Evolutionary conservation across 2,888 invertebrate genomes (phyloP).

Genomic region (Scaptomyza polygonia): DNA sequence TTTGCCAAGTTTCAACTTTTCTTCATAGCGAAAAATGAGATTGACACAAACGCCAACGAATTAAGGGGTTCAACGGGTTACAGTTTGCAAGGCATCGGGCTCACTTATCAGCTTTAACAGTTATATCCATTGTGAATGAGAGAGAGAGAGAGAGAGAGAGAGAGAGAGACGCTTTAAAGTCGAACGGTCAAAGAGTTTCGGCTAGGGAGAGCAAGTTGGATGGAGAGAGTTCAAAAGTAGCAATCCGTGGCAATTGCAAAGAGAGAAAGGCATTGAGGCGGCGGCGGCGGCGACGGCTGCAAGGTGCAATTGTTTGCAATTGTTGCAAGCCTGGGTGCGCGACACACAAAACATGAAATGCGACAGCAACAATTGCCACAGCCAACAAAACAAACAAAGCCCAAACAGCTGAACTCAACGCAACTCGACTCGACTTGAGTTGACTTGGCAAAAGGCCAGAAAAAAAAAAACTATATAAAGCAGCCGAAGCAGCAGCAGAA

Average conservation of each 20-base stretch:
- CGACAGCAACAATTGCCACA: constrained; percentile 11
- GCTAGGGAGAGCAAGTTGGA: too few species aligned
- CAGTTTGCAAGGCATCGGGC: too few species aligned
- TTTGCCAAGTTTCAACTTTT: too few species aligned
- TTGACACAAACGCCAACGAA: neutral
- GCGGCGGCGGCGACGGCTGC: too few species aligned
- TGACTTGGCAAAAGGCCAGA: constrained; percentile 65
- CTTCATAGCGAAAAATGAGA: constrained; percentile 14
- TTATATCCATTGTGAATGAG: too few species aligned
- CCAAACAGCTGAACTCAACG: constrained; percentile 62
- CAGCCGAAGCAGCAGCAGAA: neutral
- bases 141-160: too few species aligned
- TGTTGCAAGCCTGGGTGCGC: neutral
- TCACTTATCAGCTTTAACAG: too few species aligned
- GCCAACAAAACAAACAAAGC: constrained; percentile 57
- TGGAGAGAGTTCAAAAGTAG: too few species aligned
- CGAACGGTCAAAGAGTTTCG: too few species aligned
- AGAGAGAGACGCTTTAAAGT: too few species aligned
- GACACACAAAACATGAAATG: neutral
- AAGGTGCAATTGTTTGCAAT: constrained; percentile 68
- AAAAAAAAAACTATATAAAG: neutral
- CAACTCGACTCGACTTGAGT: constrained; percentile 57
- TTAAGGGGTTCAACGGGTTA: too few species aligned
- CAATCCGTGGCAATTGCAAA: too few species aligned
- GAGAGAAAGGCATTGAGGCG: neutral